phyloP scores from a whole-genome alignment of 2,888 invertebrate species.

The Cryptus viduatorius region DNA sequence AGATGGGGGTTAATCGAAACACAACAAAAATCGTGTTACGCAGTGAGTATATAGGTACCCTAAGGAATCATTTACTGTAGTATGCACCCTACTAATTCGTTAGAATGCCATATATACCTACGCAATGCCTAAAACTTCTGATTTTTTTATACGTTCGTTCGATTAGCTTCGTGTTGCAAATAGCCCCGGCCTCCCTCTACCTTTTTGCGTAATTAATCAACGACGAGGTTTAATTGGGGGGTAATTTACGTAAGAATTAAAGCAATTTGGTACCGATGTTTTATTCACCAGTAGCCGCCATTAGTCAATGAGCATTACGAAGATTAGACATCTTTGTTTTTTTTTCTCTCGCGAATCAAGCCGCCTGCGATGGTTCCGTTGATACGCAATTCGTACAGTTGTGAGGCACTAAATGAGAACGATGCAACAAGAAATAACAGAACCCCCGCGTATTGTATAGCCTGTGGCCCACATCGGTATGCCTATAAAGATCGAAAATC shows the following conservation, averaged over 20 bases:
- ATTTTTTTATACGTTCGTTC: too few species aligned
- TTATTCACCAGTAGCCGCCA: not conserved
- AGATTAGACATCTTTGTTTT: not conserved
- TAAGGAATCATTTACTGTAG: too few species aligned
- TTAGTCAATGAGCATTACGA: not conserved
- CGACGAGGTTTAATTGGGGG: not conserved
- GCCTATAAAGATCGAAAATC: slow-evolving; percentile 29
- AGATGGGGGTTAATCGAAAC: too few species aligned
- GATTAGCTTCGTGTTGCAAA: too few species aligned
- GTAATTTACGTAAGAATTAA: slow-evolving; percentile 29
- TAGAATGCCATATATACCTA: too few species aligned
- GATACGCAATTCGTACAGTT: slow-evolving; percentile 4
- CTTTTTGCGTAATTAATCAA: not conserved
- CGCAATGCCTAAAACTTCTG: too few species aligned
- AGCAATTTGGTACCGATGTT: not conserved
- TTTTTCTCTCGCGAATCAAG: too few species aligned
- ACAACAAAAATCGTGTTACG: too few species aligned
- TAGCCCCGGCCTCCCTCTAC: not conserved
- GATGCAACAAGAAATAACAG: slow-evolving; percentile 23
- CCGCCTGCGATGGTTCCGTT: not conserved
- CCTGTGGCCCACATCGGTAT: slow-evolving; percentile 35
- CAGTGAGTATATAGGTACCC: too few species aligned
- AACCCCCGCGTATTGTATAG: slow-evolving; percentile 36
- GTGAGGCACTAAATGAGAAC: slow-evolving; percentile 27
- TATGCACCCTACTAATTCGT: too few species aligned